These are phyloP conservation scores for Catharus bicknelli DNA, from an alignment of 2,113 vertebrate species.

Conservation along the genomic window DNA sequence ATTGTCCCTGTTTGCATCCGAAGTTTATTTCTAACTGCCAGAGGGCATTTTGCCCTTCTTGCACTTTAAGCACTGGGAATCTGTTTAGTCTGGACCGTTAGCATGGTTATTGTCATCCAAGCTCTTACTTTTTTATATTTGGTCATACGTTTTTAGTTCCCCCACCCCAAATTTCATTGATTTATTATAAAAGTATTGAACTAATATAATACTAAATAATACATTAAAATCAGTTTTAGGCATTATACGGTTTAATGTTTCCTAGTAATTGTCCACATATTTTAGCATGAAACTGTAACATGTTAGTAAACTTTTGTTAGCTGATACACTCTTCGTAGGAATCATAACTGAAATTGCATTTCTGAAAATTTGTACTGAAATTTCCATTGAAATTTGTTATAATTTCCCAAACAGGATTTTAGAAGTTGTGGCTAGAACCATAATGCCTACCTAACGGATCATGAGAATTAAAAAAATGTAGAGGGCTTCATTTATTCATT, in stretches of 20 bases:
- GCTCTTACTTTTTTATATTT: not conserved
- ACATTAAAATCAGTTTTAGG: not conserved
- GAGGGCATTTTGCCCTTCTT: not conserved
- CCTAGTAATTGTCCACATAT: not conserved
- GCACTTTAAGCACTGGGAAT: not conserved
- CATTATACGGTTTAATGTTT: not conserved
- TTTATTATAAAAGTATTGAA: not conserved
- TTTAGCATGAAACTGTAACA: not conserved
- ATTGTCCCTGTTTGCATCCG: not conserved
- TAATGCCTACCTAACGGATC: not conserved
- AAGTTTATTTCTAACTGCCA: not conserved
- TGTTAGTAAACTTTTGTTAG: not conserved
- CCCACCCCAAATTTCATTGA: not conserved
- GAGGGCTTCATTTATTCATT: not conserved
- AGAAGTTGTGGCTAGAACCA: not conserved
- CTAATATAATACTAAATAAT: not conserved
- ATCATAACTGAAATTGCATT: not conserved
- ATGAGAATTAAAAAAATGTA: not conserved
- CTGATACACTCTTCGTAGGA: not conserved
- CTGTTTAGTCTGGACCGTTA: not conserved
- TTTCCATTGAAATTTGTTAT: not conserved
- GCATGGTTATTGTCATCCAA: not conserved
- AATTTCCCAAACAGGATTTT: not conserved
- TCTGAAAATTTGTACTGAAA: not conserved
- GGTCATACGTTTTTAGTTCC: not conserved